These are phyloP conservation scores for Trididemnum miniatum DNA, from an alignment of 23 tunicate genomes.

Conservation along the genomic window DNA sequence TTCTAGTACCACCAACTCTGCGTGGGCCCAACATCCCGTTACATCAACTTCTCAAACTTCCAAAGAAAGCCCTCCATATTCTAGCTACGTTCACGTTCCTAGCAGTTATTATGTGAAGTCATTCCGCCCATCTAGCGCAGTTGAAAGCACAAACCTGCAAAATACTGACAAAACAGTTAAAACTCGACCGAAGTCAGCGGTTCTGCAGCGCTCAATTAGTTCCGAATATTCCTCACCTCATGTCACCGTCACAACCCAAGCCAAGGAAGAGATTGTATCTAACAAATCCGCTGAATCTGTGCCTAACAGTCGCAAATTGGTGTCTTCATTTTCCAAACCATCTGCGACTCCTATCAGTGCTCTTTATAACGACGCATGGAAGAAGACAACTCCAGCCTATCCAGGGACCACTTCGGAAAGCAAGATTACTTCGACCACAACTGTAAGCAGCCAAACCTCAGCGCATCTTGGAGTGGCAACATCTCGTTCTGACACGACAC, in stretches of 20 bases:
- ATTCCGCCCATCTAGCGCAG: slow-evolving; percentile 73
- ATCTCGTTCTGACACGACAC: background rate
- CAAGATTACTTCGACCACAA: background rate
- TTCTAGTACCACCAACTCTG: background rate
- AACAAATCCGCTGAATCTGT: background rate
- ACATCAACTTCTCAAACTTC: background rate
- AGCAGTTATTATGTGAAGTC: slow-evolving; percentile 68
- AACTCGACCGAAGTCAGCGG: slow-evolving; percentile 42
- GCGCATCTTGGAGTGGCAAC: background rate
- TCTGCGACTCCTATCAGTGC: slow-evolving; percentile 55
- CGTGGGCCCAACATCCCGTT: background rate
- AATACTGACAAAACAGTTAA: background rate
- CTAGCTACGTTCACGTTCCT: background rate
- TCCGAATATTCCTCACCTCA: background rate
- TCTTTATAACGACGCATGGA: slow-evolving; percentile 28
- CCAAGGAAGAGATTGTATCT: background rate
- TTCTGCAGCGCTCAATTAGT: background rate
- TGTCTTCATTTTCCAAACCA: slow-evolving; percentile 5
- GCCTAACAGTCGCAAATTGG: background rate
- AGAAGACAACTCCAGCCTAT: background rate
- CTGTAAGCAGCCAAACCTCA: background rate
- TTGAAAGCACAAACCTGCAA: background rate
- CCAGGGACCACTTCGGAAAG: background rate
- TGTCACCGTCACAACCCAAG: background rate
- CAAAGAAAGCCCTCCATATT: background rate